phyloP scores from a whole-genome alignment of 2,797 vertebrate species.

The Pteropus rufus region DNA sequence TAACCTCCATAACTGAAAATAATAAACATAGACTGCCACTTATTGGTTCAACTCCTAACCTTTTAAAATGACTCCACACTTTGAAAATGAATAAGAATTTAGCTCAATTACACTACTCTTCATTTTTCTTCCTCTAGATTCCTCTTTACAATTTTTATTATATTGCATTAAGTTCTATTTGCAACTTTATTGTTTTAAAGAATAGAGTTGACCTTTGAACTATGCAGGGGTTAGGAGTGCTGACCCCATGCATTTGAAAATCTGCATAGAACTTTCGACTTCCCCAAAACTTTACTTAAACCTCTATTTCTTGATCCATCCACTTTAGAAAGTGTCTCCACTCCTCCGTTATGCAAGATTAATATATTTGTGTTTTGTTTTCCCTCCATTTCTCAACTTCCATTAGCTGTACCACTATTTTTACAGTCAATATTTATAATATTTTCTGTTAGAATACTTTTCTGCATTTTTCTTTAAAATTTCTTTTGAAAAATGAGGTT shows the following conservation, averaged over 20 bases:
- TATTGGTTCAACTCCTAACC: neutral
- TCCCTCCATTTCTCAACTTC: neutral
- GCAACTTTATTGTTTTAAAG: neutral
- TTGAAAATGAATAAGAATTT: slow-evolving; percentile 11
- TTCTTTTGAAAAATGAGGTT: slow-evolving; percentile 12
- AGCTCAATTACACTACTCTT: neutral
- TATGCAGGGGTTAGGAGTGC: neutral
- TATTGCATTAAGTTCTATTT: neutral
- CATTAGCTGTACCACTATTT: neutral
- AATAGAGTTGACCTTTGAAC: neutral
- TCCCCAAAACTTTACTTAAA: neutral
- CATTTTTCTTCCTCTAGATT: neutral
- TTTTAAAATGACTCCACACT: neutral
- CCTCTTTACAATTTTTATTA: neutral
- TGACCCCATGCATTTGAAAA: neutral
- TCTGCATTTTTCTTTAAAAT: neutral
- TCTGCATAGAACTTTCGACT: neutral
- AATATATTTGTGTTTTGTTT: neutral
- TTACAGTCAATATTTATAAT: neutral
- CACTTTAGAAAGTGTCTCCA: neutral
- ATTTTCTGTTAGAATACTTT: slow-evolving; percentile 7
- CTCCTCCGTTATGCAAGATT: neutral
- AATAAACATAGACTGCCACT: neutral
- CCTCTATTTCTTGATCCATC: neutral
- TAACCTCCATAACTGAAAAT: neutral